Evolutionary conservation across 2,888 invertebrate species (phyloP).

Genomic region (Drosophila histrio): DNA sequence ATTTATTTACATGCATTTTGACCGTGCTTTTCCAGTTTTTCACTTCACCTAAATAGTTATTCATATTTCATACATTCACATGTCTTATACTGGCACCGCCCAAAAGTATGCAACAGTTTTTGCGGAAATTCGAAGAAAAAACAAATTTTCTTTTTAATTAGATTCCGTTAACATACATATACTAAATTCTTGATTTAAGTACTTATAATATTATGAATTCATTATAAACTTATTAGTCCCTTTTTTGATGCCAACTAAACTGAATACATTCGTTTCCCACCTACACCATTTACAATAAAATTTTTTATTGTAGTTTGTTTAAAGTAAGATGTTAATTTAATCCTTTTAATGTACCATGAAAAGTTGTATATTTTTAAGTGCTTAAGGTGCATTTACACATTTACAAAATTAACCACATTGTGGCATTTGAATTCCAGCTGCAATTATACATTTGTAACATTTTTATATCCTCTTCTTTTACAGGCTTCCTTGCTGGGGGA

Average conservation of each 20-base stretch:
- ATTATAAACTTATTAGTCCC: not conserved
- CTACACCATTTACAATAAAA: too few relatives aligned
- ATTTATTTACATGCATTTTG: constrained; percentile 28
- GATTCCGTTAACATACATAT: too few relatives aligned
- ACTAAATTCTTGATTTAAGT: too few relatives aligned
- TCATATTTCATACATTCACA: not conserved
- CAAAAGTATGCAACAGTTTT: constrained; percentile 50
- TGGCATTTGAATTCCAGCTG: not conserved
- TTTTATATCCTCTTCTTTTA: constrained; percentile 23
- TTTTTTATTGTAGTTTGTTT: not conserved
- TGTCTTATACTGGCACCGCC: constrained; percentile 26
- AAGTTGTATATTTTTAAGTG: not conserved
- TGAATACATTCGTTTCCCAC: too few relatives aligned
- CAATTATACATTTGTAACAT: not conserved
- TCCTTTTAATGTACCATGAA: not conserved
- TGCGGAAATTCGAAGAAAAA: not conserved
- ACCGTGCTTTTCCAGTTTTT: constrained; percentile 6
- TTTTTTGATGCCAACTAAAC: too few relatives aligned
- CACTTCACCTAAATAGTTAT: constrained; percentile 2
- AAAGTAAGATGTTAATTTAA: not conserved
- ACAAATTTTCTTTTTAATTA: not conserved
- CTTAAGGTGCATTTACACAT: not conserved
- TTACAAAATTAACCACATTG: not conserved
- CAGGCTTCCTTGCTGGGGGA: constrained; percentile 27
- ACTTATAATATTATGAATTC: not conserved